These are phyloP conservation scores for Euschistus heros DNA, from an alignment of 1,140 invertebrate species.

Conservation along the genomic window DNA sequence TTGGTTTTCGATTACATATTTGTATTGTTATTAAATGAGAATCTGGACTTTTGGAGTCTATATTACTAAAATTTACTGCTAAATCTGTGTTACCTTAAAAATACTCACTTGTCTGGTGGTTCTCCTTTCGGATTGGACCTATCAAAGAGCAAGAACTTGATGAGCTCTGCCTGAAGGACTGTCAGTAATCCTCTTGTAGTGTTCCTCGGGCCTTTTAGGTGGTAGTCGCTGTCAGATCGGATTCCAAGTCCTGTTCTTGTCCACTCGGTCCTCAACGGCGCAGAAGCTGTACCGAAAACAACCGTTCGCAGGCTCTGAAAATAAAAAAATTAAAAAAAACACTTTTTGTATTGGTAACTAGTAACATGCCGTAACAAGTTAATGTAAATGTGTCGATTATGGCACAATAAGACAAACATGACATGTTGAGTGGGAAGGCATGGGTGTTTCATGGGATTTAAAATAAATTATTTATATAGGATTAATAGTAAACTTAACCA, in stretches of 20 bases:
- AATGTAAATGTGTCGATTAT: not conserved
- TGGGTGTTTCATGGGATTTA: too few species aligned
- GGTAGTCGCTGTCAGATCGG: conserved; percentile 45
- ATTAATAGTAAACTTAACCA: too few species aligned
- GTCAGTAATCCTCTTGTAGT: conserved; percentile 51
- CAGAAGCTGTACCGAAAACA: conserved; percentile 47
- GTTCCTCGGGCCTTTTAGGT: conserved; percentile 47
- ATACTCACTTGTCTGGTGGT: conserved; percentile 42
- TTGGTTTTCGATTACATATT: not conserved
- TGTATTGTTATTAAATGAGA: too few species aligned
- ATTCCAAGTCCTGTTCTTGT: conserved; percentile 47
- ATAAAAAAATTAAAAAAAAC: not conserved
- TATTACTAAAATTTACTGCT: not conserved
- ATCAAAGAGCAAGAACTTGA: conserved; percentile 58
- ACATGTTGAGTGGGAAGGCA: not conserved
- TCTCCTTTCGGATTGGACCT: conserved; percentile 28
- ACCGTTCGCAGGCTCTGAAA: conserved; percentile 43
- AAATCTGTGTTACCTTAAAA: not conserved
- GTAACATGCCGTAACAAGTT: not conserved
- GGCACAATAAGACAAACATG: too few species aligned
- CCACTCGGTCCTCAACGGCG: conserved; percentile 51
- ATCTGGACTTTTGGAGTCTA: not conserved
- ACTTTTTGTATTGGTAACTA: too few species aligned
- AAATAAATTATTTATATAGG: too few species aligned
- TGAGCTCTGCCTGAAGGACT: conserved; percentile 52